Conservation (phyloP, 2,888 invertebrate genomes). For the Eumerus sabulonum region DNA sequence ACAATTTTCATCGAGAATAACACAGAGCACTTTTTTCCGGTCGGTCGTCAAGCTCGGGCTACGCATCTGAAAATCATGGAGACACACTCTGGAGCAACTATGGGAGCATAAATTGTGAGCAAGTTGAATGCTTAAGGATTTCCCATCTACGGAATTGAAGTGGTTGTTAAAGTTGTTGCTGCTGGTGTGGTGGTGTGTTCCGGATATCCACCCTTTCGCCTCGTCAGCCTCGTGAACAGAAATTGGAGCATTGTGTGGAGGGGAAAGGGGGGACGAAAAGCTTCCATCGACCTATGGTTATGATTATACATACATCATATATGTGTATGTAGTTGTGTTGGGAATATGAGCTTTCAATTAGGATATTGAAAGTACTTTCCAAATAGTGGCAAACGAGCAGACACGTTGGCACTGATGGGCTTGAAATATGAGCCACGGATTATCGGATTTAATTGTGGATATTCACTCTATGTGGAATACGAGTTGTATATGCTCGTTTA, state of each 20-base stretch:
- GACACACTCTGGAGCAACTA: too few relatives aligned
- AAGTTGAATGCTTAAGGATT: slow-evolving; percentile 38
- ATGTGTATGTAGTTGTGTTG: slow-evolving; percentile 7
- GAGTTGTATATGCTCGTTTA: neutral
- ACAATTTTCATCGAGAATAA: too few relatives aligned
- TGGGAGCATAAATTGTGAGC: slow-evolving; percentile 14
- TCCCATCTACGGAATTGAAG: slow-evolving; percentile 37
- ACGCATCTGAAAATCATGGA: too few relatives aligned
- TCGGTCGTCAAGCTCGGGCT: too few relatives aligned
- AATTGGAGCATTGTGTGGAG: slow-evolving; percentile 37
- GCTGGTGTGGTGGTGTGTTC: slow-evolving; percentile 17
- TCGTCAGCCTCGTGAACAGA: slow-evolving; percentile 16
- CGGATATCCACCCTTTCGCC: slow-evolving; percentile 34
- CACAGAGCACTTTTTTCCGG: too few relatives aligned
- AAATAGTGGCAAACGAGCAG: neutral
- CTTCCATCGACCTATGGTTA: too few relatives aligned
- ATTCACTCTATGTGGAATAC: slow-evolving; percentile 11
- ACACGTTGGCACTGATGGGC: slow-evolving; percentile 24
- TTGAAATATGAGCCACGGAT: slow-evolving; percentile 48
- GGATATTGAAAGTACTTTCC: slow-evolving; percentile 42
- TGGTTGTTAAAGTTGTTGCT: slow-evolving; percentile 10
- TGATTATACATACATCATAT: neutral
- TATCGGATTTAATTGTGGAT: slow-evolving; percentile 37
- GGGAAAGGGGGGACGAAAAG: slow-evolving; percentile 22
- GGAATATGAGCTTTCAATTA: slow-evolving; percentile 54